Evolutionary conservation across 2,113 vertebrate species (phyloP), one percentile per base, ranked within the genome.

Genomic region (Loxodonta africana): DNA sequence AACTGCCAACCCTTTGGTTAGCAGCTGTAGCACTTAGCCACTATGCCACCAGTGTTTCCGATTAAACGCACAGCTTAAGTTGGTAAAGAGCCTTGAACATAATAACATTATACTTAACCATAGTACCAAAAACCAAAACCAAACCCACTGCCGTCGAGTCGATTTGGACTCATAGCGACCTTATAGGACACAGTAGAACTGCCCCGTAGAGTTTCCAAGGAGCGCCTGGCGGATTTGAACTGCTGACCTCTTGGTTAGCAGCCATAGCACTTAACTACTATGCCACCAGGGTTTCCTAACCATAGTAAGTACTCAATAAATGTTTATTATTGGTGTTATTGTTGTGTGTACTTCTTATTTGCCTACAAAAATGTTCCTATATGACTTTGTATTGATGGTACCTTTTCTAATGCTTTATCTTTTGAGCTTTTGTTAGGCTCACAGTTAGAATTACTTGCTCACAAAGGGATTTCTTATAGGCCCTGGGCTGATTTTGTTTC

Each of bases 391-490:
- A 8, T 6, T 26, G 17, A 17, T 46, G 33, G 1, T 30, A 12
- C n/a, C 0, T 78, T 86, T 96, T 60, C 46, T 28, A 77, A 23
- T 28, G 41, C 44, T 33, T 92, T 71, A 8, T 62, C 60, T 44
- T 18, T 41, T 1, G 6, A 44, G 23, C 8, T 71, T 84, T 77
- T 77, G 71, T 77, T 86, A 46, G 48, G 41, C 44, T 77, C 84
- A 20, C 23, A 63, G 6, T 90, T 62, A 74, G 82, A 93, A 84
- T 62, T 15, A 88, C 71, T 83, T 87, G 57, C 37, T 95, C 60
- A 44, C 62, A 83, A 21, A 44, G 67, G 37, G 62, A 85, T 57
- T 92, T 92, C 73, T 69, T 80, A 28, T 0, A 91, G 48, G n/a
- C 8, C 83, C 46, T 41, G 69, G 2, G 10, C 15, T 74, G 15